Conservation (phyloP, 1,140 invertebrate species). For the Heterodera carotae region DNA sequence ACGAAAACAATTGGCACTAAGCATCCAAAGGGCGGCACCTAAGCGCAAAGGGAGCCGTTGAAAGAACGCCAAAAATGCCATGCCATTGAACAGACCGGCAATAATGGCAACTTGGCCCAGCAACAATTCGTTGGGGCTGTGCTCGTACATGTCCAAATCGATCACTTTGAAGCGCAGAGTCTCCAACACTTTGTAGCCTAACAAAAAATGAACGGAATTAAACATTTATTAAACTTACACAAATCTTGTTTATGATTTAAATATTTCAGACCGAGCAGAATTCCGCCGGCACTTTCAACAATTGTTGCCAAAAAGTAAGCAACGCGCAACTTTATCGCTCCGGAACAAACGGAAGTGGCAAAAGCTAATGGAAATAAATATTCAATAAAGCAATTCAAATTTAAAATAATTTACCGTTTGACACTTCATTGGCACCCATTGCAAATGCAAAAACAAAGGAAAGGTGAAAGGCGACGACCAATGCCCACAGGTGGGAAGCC, state of each 20-base stretch:
- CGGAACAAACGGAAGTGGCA: conserved; percentile 39
- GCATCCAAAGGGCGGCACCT: conserved; percentile 79
- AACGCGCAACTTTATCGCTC: conserved; percentile 70
- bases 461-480: conserved; percentile 82
- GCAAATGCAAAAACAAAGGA: conserved; percentile 91
- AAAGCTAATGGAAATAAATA: conserved; percentile 18
- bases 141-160: conserved; percentile 55
- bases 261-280: conserved; percentile 65
- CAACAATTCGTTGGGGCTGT: conserved; percentile 36
- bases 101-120: conserved; percentile 55
- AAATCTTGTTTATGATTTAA: neutral
- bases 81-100: neutral
- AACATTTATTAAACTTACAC: too few species aligned
- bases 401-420: conserved; percentile 31
- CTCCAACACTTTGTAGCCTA: conserved; percentile 67
- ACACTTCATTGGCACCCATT: conserved; percentile 87
- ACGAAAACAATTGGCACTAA: conserved; percentile 86
- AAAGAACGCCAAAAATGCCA: neutral
- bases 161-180: conserved; percentile 64
- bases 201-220: conserved; percentile 9
- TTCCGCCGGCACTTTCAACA: conserved; percentile 77
- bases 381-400: neutral
- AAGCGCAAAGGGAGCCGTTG: neutral
- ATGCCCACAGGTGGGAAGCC: conserved; percentile 48
- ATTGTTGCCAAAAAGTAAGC: conserved; percentile 82